Percentiles rank a stretch among this genome's conserved stretches.
Evolutionary conservation across 1,140 invertebrate species (phyloP).

Genomic region (Neuroterus valhalla): DNA sequence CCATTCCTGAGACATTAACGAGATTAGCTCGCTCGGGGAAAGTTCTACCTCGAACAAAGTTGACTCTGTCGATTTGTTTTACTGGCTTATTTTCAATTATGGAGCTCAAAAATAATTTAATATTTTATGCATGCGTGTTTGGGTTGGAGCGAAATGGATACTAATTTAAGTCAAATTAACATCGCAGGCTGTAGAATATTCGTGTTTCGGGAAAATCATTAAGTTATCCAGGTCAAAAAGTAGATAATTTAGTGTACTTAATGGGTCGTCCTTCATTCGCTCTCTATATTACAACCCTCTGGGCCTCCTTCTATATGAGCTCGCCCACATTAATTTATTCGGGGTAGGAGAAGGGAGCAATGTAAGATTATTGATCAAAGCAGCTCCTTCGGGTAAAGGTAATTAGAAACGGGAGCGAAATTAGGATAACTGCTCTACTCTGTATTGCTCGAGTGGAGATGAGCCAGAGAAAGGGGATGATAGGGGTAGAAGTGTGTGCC

Average conservation of each 20-base stretch:
- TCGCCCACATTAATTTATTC: background rate
- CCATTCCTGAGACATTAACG: constrained; percentile 25
- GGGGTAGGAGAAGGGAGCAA: background rate
- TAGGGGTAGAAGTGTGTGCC: background rate
- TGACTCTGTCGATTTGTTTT: too few relatives aligned
- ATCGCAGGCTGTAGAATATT: too few relatives aligned
- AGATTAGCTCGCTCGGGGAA: too few relatives aligned
- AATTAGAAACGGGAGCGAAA: constrained; percentile 50
- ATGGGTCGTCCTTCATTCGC: background rate
- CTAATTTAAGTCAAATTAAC: too few relatives aligned
- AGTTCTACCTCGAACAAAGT: too few relatives aligned
- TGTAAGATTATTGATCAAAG: constrained; percentile 39
- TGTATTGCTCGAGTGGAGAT: background rate
- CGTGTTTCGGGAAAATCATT: too few relatives aligned
- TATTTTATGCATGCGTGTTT: too few relatives aligned
- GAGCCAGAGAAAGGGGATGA: background rate
- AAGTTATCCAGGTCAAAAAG: too few relatives aligned
- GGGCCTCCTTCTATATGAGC: background rate
- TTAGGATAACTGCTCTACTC: constrained; percentile 36
- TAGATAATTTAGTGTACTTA: too few relatives aligned
- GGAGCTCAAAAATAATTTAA: too few relatives aligned
- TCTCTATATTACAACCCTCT: background rate
- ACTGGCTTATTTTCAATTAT: too few relatives aligned
- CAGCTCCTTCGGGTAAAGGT: constrained; percentile 41
- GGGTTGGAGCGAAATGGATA: too few relatives aligned